Evolutionary conservation across 2,888 invertebrate species (phyloP), one percentile per base, ranked within the genome.

Genomic region (Idaea aversata): DNA sequence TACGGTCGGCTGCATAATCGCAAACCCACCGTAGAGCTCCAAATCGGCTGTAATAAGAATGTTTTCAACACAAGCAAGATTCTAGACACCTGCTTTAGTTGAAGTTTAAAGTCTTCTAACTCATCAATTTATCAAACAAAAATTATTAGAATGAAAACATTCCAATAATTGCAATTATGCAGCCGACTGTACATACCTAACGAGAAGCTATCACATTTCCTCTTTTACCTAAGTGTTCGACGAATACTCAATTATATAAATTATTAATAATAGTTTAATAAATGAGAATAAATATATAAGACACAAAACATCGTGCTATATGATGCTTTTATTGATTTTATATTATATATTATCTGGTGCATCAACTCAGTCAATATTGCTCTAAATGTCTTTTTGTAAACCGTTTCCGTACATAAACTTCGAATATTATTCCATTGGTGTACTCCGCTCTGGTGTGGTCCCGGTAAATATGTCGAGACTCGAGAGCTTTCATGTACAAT

Each of bases 401-500:
- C 38, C 66, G 64, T 64, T 69, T 65, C 69, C 64, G 63, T 62
- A 68, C 62, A 68, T 70, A 67, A 65, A 67, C 65, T 65, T 65
- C 64, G 63, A 70, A 71, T 74, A 74, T 70, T 68, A 74, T 71
- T 69, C 69, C 67, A 65, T 70, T 67, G 16, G 57, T 71, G 69
- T 75, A 66, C 69, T 71, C 68, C 68, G 77, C 66, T 72, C 77
- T 68, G 76, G 87, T 88, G 89, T 88, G 88, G 88, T 86, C 88
- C 67, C 71, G 70, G 74, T 77, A 81, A 79, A 81, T 77, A 79
- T 80, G 79, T 77, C 76, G 74, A 78, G 74, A 76, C 70, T 73
- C 77, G 74, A 78, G 75, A 76, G 75, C 75, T 76, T 77, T 75
- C 74, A 74, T 77, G 73, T 79, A 77, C 76, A 76, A 79, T 81